A percentile compares a stretch with the other conserved stretches of the same genome.
phyloP scores from a whole-genome alignment of 35 echinoderm and acorn worm genomes.

The Amphiura filiformis region DNA sequence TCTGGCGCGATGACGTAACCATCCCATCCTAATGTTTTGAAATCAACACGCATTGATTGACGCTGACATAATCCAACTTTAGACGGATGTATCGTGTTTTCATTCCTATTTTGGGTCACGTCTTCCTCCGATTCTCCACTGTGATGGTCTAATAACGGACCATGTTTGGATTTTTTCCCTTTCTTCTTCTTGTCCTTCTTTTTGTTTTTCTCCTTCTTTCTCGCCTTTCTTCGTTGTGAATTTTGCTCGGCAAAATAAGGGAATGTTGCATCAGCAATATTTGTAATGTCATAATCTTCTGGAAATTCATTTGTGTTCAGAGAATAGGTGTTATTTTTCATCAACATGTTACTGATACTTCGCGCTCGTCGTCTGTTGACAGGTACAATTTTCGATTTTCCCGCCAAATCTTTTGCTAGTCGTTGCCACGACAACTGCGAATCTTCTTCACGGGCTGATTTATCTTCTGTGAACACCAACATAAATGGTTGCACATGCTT shows the following conservation, averaged over 20 bases:
- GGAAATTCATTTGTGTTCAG: constrained; percentile 35
- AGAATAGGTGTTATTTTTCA: constrained; percentile 4
- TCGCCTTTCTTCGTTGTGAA: constrained; percentile 25
- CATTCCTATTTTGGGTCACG: background rate
- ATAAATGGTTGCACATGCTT: constrained; percentile 45
- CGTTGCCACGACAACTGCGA: constrained; percentile 30
- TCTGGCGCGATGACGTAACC: constrained; percentile 87
- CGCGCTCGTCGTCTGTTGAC: background rate
- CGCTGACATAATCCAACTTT: constrained; percentile 33
- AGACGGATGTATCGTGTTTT: background rate
- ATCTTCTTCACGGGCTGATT: background rate
- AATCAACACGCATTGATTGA: constrained; percentile 69
- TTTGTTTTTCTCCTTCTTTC: constrained; percentile 18
- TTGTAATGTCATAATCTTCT: background rate
- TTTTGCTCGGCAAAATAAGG: constrained; percentile 47
- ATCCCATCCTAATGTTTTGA: constrained; percentile 79
- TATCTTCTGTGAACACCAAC: constrained; percentile 41
- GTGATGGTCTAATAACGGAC: background rate
- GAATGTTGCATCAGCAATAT: constrained; percentile 28
- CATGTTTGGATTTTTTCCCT: constrained; percentile 4
- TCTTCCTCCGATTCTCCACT: background rate
- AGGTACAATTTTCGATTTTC: background rate
- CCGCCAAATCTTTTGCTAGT: background rate
- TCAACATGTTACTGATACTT: background rate
- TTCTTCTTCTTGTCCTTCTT: constrained; percentile 19